Conservation (phyloP, 2,113 vertebrate genomes). For the Carassius carassius region DNA sequence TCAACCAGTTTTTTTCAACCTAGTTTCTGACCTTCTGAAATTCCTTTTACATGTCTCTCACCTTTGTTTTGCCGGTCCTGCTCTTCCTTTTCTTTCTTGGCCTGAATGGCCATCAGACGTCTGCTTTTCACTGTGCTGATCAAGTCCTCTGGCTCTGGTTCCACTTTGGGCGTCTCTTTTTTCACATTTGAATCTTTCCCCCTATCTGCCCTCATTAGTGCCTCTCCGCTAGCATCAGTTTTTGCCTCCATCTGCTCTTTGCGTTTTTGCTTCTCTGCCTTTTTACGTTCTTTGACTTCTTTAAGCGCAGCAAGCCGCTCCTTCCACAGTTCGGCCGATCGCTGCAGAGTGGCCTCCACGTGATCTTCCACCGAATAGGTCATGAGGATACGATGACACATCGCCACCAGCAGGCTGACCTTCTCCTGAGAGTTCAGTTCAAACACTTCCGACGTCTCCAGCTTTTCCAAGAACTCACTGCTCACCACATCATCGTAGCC, state of each 20-base stretch:
- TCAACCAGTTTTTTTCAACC: not conserved
- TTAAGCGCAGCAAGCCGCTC: constrained; percentile 91
- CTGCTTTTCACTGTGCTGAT: constrained; percentile 94
- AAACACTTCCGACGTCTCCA: constrained; percentile 91
- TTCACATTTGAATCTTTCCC: constrained; percentile 64
- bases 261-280: constrained; percentile 85
- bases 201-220: constrained; percentile 54
- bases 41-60: constrained; percentile 52
- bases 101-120: constrained; percentile 87
- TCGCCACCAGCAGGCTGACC: constrained; percentile 83
- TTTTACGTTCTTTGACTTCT: constrained; percentile 92
- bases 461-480: constrained; percentile 89
- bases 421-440: constrained; percentile 91
- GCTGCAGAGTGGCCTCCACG: constrained; percentile 88
- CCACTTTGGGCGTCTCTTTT: constrained; percentile 62
- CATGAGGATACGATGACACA: constrained; percentile 97
- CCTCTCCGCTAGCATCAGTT: constrained; percentile 71
- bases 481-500: constrained; percentile 88
- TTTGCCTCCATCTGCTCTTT: constrained; percentile 88
- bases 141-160: constrained; percentile 84
- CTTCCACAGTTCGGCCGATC: constrained; percentile 90
- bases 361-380: constrained; percentile 96
- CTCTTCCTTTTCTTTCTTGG: constrained; percentile 92
- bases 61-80: constrained; percentile 90
- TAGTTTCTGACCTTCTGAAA: not conserved